Evolutionary conservation across 2,797 vertebrate genomes (phyloP), one percentile per base, ranked within the genome.

Genomic region (Microtus obscurus): DNA sequence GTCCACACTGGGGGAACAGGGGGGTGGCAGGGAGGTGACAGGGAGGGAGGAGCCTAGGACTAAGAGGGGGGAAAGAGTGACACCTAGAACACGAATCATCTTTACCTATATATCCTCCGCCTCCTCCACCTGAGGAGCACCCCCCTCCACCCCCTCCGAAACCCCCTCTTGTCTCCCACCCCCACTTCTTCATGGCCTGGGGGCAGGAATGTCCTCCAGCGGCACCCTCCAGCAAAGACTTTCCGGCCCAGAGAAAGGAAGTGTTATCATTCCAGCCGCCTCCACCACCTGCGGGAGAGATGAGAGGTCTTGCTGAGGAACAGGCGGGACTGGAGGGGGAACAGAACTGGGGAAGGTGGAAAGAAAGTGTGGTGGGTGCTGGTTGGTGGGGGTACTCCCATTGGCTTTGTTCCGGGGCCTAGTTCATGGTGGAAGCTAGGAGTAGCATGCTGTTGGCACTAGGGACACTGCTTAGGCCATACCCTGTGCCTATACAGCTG

Each of bases 91-190:
- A 98, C 48, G 92, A 98, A 98, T 98, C 98, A 98, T 98, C 98
- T 99, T 98, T 98, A 99, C 99, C 99, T 99, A 99, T 99, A 98
- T 99, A 99, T 98, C 99, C 99, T 98, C 99, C 99, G 83, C 99
- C 99, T 96, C 99, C 99, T 85, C 99, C 99, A 96, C 99, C 99
- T 59, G 99, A 99, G 96, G 99, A 99, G 97, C 99, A 99, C 97
- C 99, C 99, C 77, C 99, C 99, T 29, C 99, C 99, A 91, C 99
- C 99, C 80, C 99, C 99, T 96, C 99, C 99, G 87, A 99, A 99
- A 97, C 99, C 99, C 78, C 99, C 99, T 86, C 98, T 99, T 97
- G 99, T 99, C 98, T 99, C 99, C 99, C 99, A 99, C 98, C 99
- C 99, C 98, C 99, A 99, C 98, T 99, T 99, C 96, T 99, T 99